These are phyloP conservation scores for Gallirallus australis DNA, from an alignment of 2,797 vertebrate species.

Conservation along the genomic window DNA sequence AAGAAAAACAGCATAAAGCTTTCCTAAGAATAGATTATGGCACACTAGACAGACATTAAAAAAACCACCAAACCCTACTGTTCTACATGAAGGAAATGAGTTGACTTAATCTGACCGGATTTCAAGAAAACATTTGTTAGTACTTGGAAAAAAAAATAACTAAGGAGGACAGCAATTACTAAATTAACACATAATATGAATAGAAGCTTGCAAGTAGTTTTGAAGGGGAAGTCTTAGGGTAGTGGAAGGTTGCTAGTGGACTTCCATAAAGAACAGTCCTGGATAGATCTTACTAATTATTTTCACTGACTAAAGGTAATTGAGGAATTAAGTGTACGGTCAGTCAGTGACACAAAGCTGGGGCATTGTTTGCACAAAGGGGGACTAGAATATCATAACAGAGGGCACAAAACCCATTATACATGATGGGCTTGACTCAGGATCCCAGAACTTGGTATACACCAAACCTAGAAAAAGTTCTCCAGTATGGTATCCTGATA, in stretches of 20 bases:
- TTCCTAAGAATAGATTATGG: neutral
- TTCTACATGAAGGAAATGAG: neutral
- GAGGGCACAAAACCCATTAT: neutral
- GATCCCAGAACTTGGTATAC: neutral
- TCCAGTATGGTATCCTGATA: neutral
- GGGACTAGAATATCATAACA: neutral
- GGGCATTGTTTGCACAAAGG: neutral
- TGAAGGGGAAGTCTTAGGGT: neutral
- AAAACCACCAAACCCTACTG: neutral
- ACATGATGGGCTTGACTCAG: neutral
- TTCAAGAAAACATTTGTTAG: conserved; percentile 19
- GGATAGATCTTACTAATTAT: neutral
- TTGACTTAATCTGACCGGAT: neutral
- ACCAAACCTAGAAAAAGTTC: neutral
- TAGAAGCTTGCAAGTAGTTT: neutral
- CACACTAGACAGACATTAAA: neutral
- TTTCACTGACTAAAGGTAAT: neutral
- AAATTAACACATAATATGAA: neutral
- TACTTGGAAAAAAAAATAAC: neutral
- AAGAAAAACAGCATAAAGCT: neutral
- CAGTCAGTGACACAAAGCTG: neutral
- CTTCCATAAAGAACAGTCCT: neutral
- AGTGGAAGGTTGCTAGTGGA: neutral
- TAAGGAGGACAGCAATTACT: neutral
- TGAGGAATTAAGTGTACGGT: neutral